These are phyloP conservation scores for Aeoliscus strigatus DNA, from an alignment of 2,797 vertebrate species.

Conservation along the genomic window DNA sequence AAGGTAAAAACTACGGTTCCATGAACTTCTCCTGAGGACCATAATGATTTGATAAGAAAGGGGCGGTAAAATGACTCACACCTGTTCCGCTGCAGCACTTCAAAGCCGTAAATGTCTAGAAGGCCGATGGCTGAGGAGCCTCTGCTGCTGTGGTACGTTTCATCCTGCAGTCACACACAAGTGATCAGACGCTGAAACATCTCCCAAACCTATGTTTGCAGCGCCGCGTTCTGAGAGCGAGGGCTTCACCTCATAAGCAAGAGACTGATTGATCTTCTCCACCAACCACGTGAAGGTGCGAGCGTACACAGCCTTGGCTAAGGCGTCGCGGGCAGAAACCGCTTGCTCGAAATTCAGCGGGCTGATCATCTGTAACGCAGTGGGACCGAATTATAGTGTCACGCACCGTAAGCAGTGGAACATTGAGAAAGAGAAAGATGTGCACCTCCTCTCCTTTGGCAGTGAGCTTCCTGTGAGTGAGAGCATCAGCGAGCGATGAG, in stretches of 20 bases:
- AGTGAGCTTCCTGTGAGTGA: slow-evolving; percentile 95
- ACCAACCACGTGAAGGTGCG: slow-evolving; percentile 96
- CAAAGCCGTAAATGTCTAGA: slow-evolving; percentile 96
- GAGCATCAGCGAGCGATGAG: slow-evolving; percentile 78
- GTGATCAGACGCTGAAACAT: slow-evolving; percentile 1
- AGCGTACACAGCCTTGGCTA: slow-evolving; percentile 90
- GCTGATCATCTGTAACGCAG: slow-evolving; percentile 83
- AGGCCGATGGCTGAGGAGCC: slow-evolving; percentile 88
- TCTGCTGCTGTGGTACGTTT: slow-evolving; percentile 79
- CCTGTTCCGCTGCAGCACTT: slow-evolving; percentile 96
- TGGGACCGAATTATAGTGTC: too few relatives aligned
- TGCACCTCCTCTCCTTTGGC: slow-evolving; percentile 95
- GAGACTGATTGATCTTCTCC: slow-evolving; percentile 88
- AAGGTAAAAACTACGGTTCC: background rate
- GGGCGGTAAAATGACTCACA: slow-evolving; percentile 47
- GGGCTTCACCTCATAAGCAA: slow-evolving; percentile 81
- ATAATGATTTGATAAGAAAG: background rate
- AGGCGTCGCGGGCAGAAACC: slow-evolving; percentile 84
- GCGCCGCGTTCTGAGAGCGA: background rate
- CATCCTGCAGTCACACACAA: slow-evolving; percentile 72
- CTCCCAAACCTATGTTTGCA: background rate
- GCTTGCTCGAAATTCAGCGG: slow-evolving; percentile 93
- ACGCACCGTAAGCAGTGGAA: background rate
- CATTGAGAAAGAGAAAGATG: background rate
- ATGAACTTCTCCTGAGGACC: background rate